Percentiles rank a stretch among this genome's conserved stretches.
phyloP scores from a whole-genome alignment of 2,113 vertebrate genomes.

The Danio rerio region DNA sequence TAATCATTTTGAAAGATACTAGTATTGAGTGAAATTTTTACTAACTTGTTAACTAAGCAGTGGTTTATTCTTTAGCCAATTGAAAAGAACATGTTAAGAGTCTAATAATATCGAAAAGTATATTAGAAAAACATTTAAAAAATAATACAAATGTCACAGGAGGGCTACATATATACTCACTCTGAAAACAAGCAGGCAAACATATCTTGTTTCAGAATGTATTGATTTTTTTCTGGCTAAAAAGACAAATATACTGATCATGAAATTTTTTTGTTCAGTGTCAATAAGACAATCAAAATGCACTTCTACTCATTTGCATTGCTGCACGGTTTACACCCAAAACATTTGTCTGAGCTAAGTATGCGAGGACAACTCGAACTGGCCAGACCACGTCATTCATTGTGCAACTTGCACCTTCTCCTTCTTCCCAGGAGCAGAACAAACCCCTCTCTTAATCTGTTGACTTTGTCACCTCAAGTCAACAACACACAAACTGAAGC shows the following conservation, averaged over 20 bases:
- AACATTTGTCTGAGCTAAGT: conserved; percentile 60
- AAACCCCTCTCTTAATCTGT: conserved; percentile 68
- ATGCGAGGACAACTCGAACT: conserved; percentile 12
- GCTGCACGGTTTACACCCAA: conserved; percentile 36
- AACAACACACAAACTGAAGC: conserved; percentile 59
- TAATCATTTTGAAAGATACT: no score
- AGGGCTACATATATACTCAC: no score
- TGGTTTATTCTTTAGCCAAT: no score
- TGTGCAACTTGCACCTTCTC: conserved; percentile 39
- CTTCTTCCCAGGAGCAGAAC: conserved; percentile 71
- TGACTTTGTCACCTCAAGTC: conserved; percentile 66
- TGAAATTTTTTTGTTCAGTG: background rate
- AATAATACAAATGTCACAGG: no score
- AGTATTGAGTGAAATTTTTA: no score
- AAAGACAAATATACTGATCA: background rate
- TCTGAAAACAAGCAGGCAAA: background rate
- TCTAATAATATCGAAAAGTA: no score
- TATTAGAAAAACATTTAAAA: no score
- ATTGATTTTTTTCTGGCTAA: background rate
- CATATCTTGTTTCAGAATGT: background rate
- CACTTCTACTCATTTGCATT: conserved; percentile 30
- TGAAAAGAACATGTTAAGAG: no score
- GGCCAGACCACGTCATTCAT: conserved; percentile 4
- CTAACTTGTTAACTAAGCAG: no score
- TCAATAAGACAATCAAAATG: background rate